These are phyloP conservation scores for Lobophora halterata DNA, from an alignment of 2,888 invertebrate species.

Conservation along the genomic window DNA sequence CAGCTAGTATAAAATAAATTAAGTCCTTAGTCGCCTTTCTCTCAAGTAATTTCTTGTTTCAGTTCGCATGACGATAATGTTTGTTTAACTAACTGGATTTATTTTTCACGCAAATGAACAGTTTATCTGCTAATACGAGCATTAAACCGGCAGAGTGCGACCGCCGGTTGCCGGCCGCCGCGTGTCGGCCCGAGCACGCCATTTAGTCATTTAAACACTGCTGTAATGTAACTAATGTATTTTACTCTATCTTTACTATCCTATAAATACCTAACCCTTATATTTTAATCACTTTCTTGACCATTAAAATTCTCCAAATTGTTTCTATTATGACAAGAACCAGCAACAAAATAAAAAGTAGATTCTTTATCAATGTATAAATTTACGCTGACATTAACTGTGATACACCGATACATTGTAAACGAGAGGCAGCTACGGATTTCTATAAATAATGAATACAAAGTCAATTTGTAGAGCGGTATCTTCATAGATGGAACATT, in stretches of 20 bases:
- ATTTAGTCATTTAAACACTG: constrained; percentile 58
- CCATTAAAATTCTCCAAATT: constrained; percentile 12
- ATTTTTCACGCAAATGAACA: constrained; percentile 62
- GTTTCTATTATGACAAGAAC: constrained; percentile 23
- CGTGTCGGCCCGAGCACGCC: constrained; percentile 43
- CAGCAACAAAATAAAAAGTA: constrained; percentile 24
- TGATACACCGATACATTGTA: constrained; percentile 48
- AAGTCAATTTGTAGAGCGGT: constrained; percentile 55
- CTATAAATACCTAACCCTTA: constrained; percentile 17
- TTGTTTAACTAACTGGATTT: constrained; percentile 57
- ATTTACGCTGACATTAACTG: constrained; percentile 45
- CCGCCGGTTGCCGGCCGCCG: constrained; percentile 41
- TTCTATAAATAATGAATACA: constrained; percentile 50
- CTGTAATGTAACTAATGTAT: constrained; percentile 50
- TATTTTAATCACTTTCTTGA: constrained; percentile 11
- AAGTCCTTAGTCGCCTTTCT: constrained; percentile 32
- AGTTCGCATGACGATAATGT: constrained; percentile 49
- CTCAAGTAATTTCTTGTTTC: constrained; percentile 41
- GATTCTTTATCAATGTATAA: constrained; percentile 41
- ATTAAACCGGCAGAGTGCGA: constrained; percentile 55
- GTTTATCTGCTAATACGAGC: constrained; percentile 57
- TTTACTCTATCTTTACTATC: constrained; percentile 36
- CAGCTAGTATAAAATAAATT: constrained; percentile 16
- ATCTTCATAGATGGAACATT: constrained; percentile 53
- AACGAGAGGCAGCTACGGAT: constrained; percentile 37